Conservation (phyloP, 2,113 vertebrate species). For the Psilopogon haemacephalus region DNA sequence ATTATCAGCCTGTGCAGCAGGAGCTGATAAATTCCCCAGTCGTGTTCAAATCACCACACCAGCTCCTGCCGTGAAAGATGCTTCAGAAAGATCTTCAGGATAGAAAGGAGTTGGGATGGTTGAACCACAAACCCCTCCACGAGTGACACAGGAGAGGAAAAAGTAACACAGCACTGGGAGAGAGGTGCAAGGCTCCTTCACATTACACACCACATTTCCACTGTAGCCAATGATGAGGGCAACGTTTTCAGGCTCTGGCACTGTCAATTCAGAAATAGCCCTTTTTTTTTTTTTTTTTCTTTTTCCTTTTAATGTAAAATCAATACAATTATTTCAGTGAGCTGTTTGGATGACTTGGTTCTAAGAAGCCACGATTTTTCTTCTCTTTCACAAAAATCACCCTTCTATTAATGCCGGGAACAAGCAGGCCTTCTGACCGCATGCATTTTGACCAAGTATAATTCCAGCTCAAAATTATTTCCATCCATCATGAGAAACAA, state of each 20-base stretch:
- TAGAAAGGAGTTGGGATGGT: neutral
- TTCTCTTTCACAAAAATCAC: slow-evolving; percentile 28
- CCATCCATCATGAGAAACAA: slow-evolving; percentile 20
- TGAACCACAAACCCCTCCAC: neutral
- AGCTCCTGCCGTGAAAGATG: neutral
- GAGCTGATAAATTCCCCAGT: neutral
- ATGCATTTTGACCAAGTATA: slow-evolving; percentile 5
- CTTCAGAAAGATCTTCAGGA: neutral
- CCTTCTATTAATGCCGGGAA: neutral
- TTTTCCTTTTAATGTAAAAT: neutral
- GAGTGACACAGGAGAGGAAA: neutral
- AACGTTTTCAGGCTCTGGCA: neutral
- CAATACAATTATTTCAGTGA: slow-evolving; percentile 46
- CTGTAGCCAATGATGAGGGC: neutral
- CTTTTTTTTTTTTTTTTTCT: neutral
- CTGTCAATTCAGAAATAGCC: neutral
- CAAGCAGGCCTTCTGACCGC: neutral
- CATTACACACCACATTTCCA: accelerated
- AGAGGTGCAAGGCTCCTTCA: neutral
- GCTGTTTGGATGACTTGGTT: slow-evolving; percentile 14
- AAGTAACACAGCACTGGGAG: neutral
- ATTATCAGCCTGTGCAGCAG: neutral
- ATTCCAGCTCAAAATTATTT: slow-evolving; percentile 21
- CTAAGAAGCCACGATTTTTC: slow-evolving; percentile 39
- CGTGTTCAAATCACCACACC: neutral